phyloP scores from a whole-genome alignment of 2,113 vertebrate genomes.

The Rhipidura dahli region DNA sequence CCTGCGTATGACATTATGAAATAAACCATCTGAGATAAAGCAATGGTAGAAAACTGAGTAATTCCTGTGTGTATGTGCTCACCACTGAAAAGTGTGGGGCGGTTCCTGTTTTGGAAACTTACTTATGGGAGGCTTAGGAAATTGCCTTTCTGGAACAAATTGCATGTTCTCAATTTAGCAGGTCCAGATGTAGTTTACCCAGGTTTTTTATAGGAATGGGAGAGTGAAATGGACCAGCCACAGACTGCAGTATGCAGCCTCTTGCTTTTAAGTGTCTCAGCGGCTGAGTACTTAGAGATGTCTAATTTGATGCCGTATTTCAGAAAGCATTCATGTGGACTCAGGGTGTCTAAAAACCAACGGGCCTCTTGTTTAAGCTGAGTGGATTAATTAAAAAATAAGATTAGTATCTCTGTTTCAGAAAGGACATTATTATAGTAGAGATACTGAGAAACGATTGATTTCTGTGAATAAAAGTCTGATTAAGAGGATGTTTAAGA shows the following conservation, averaged over 20 bases:
- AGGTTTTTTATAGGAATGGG: not conserved
- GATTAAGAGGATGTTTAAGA: not conserved
- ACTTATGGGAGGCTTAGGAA: not conserved
- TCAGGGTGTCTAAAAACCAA: not conserved
- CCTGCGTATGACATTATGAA: not conserved
- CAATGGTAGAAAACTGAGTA: not conserved
- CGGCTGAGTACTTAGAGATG: not conserved
- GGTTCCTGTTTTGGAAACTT: not conserved
- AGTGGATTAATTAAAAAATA: not conserved
- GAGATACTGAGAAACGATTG: not conserved
- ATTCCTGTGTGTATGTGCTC: not conserved
- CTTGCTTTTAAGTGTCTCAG: not conserved
- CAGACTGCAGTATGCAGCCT: not conserved
- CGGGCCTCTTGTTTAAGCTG: not conserved
- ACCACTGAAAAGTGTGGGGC: not conserved
- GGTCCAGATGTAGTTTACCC: not conserved
- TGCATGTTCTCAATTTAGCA: not conserved
- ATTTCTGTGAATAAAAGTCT: not conserved
- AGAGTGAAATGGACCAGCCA: not conserved
- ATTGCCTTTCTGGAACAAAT: not conserved
- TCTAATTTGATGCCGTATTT: not conserved
- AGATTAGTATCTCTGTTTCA: not conserved
- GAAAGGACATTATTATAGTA: not conserved
- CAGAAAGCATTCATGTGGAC: not conserved
- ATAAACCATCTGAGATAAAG: not conserved